phyloP scores from a whole-genome alignment of 2,888 invertebrate species.

The Nomada fabriciana region DNA sequence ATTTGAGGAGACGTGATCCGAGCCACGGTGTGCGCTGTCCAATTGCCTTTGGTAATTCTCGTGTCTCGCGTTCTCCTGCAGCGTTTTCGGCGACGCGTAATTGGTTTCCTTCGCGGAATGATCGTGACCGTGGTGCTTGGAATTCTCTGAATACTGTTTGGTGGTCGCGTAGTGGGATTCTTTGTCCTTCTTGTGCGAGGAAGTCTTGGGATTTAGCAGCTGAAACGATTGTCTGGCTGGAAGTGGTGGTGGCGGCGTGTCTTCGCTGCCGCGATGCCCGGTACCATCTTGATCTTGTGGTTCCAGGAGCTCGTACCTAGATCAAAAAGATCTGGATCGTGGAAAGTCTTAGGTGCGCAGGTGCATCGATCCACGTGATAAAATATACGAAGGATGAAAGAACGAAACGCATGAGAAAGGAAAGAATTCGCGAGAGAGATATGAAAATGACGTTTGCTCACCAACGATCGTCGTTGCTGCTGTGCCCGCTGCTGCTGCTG shows the following conservation, averaged over 20 bases:
- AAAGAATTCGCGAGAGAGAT: constrained; percentile 4
- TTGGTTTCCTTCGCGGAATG: constrained; percentile 79
- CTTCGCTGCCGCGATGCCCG: constrained; percentile 79
- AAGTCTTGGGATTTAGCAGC: constrained; percentile 68
- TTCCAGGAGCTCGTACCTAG: constrained; percentile 86
- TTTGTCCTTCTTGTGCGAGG: constrained; percentile 78
- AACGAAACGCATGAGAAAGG: not conserved
- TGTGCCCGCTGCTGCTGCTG: constrained; percentile 88
- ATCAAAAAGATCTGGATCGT: constrained; percentile 1
- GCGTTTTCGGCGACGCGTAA: constrained; percentile 78
- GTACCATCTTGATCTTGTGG: constrained; percentile 82
- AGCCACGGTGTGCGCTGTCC: constrained; percentile 79
- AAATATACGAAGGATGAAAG: not conserved
- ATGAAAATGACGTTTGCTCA: constrained; percentile 73
- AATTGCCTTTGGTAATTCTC: constrained; percentile 83
- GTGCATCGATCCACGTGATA: too few species aligned
- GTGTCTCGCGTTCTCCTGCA: constrained; percentile 78
- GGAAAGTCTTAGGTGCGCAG: not conserved
- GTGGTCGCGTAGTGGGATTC: constrained; percentile 77
- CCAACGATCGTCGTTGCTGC: constrained; percentile 88
- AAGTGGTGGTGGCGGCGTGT: constrained; percentile 86
- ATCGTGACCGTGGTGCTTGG: constrained; percentile 78
- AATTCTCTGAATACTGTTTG: constrained; percentile 73
- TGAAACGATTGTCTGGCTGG: constrained; percentile 84
- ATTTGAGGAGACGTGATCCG: constrained; percentile 75